Percentiles rank a stretch among this genome's conserved stretches.
Conservation (phyloP, 92 coral and sea anemone species). For the Virgularia gustaviana region DNA sequence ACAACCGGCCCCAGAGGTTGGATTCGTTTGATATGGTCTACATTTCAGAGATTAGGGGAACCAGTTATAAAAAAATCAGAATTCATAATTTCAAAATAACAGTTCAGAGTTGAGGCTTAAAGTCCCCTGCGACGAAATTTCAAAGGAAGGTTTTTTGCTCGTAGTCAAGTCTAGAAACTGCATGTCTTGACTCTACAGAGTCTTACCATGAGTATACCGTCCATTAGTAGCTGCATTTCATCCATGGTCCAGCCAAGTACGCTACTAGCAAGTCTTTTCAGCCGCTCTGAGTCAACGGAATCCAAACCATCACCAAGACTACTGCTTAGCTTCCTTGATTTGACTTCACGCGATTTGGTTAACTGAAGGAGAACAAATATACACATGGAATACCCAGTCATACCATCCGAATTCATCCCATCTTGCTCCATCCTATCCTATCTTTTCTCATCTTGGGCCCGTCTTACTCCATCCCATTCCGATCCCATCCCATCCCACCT, state of each 20-base stretch:
- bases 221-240: constrained; percentile 83
- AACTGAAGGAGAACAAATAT: constrained; percentile 44
- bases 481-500: neutral
- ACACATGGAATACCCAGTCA: neutral
- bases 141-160: too few relatives aligned
- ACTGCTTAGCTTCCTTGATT: constrained; percentile 73
- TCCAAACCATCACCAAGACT: constrained; percentile 83
- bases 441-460: neutral
- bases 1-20: too few relatives aligned
- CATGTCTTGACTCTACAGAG: too few relatives aligned
- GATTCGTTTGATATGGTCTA: too few relatives aligned
- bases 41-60: too few relatives aligned
- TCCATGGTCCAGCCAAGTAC: constrained; percentile 82
- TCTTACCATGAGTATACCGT: constrained; percentile 85
- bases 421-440: neutral
- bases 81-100: too few relatives aligned
- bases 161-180: too few relatives aligned
- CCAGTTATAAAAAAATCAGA: too few relatives aligned
- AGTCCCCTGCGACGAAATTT: too few relatives aligned
- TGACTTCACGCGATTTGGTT: constrained; percentile 76
- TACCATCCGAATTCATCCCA: neutral
- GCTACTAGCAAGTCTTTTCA: constrained; percentile 94
- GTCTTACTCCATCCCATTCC: neutral
- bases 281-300: constrained; percentile 77
- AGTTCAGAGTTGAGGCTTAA: too few relatives aligned